Conservation (phyloP, 2,797 vertebrate genomes). For the Mormyrops attenuatus region DNA sequence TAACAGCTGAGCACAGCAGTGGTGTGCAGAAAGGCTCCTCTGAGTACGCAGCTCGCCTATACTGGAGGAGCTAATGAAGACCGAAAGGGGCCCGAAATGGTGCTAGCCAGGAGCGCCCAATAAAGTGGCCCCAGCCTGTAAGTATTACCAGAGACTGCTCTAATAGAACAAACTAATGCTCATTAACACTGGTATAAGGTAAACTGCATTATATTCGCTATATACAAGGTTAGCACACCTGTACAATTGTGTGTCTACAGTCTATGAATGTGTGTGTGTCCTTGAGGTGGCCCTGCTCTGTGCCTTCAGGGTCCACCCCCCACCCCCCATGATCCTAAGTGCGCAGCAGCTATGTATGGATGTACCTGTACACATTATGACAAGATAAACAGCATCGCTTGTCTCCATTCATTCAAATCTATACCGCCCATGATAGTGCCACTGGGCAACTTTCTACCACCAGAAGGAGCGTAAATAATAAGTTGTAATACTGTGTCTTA, state of each 20-base stretch:
- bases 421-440: neutral
- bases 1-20: neutral
- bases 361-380: neutral
- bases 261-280: neutral
- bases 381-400: neutral
- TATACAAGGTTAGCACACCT: neutral
- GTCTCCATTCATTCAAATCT: neutral
- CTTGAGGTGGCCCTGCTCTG: neutral
- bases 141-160: neutral
- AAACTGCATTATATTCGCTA: neutral
- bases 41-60: neutral
- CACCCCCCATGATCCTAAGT: neutral
- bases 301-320: neutral
- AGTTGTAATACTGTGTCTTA: constrained; percentile 20
- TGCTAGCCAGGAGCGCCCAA: neutral
- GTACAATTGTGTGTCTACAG: neutral
- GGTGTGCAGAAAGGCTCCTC: neutral
- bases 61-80: neutral
- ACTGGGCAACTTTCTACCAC: constrained; percentile 10
- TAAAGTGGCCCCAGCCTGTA: neutral
- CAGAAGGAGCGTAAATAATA: neutral
- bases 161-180: neutral
- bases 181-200: neutral
- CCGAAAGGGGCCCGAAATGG: neutral
- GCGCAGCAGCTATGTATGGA: neutral